Percentiles rank a stretch among this genome's conserved stretches.
Conservation (phyloP, 1,140 invertebrate genomes). For the Thaumetopoea pityocampa region DNA sequence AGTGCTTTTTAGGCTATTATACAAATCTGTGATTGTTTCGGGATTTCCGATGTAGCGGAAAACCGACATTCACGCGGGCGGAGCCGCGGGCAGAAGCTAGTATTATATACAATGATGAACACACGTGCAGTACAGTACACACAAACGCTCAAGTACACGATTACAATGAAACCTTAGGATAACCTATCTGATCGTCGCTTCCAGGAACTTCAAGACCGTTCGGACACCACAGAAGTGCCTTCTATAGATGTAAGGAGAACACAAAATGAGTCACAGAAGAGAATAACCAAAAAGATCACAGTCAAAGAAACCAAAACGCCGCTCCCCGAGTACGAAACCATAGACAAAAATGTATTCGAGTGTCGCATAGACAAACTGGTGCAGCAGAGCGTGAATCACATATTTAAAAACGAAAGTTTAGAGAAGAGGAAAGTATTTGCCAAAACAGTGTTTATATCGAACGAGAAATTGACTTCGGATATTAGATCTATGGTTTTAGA, state of each 20-base stretch:
- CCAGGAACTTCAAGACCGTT: constrained; percentile 45
- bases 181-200: constrained; percentile 29
- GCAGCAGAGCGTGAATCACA: constrained; percentile 56
- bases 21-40: too few relatives aligned
- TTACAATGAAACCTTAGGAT: too few relatives aligned
- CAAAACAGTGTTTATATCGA: constrained; percentile 53
- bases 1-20: too few relatives aligned
- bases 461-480: constrained; percentile 19
- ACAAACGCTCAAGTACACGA: too few relatives aligned
- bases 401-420: constrained; percentile 37
- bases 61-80: too few relatives aligned
- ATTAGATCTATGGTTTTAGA: constrained; percentile 18
- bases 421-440: constrained; percentile 48
- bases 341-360: constrained; percentile 42
- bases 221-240: constrained; percentile 45
- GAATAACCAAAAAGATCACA: constrained; percentile 13
- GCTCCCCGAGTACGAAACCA: constrained; percentile 13
- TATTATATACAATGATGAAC: too few relatives aligned
- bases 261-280: constrained; percentile 32
- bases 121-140: too few relatives aligned
- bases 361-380: constrained; percentile 59
- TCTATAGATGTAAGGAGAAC: constrained; percentile 29
- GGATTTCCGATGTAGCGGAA: too few relatives aligned
- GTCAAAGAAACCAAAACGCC: constrained; percentile 18
- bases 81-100: too few relatives aligned